These are phyloP conservation scores for Nyctibius grandis DNA, from an alignment of 2,797 vertebrate genomes.

Conservation along the genomic window DNA sequence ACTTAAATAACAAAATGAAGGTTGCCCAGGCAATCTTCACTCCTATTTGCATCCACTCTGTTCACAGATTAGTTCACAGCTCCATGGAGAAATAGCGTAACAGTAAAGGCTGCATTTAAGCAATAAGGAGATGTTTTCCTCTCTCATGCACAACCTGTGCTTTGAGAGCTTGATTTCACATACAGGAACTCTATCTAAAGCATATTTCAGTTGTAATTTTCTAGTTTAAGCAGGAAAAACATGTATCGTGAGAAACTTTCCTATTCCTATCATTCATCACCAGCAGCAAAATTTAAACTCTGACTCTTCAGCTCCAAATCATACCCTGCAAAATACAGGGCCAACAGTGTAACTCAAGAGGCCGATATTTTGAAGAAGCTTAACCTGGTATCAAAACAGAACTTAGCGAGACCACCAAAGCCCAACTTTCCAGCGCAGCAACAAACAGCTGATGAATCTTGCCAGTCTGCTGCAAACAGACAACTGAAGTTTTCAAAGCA, in stretches of 20 bases:
- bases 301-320: background rate
- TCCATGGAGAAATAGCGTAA: background rate
- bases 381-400: background rate
- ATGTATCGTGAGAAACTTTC: background rate
- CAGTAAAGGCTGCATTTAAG: background rate
- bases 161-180: background rate
- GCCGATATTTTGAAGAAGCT: background rate
- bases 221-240: background rate
- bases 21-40: background rate
- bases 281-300: background rate
- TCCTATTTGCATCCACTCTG: background rate
- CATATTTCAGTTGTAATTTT: background rate
- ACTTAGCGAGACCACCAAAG: background rate
- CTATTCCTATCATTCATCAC: background rate
- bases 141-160: background rate
- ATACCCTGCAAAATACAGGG: background rate
- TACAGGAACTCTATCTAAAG: background rate
- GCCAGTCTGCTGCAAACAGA: background rate
- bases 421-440: background rate
- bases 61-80: background rate
- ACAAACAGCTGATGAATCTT: background rate
- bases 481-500: background rate
- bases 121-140: background rate
- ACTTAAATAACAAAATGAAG: background rate
- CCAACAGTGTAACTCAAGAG: background rate